These are phyloP conservation scores for Etheostoma spectabile DNA, from an alignment of 2,113 vertebrate genomes.

Conservation along the genomic window DNA sequence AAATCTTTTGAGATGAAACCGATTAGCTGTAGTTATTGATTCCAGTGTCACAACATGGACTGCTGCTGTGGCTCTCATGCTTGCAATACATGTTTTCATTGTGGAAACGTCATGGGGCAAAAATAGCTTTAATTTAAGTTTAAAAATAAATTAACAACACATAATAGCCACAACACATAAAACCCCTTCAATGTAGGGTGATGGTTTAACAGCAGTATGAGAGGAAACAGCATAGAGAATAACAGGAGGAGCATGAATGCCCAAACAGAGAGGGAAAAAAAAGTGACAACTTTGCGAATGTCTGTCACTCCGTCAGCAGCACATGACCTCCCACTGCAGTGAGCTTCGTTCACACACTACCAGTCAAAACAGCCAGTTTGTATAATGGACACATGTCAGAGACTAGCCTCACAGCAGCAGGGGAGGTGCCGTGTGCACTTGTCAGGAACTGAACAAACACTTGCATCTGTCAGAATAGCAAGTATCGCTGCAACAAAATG, in stretches of 20 bases:
- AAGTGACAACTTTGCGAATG: slow-evolving; percentile 48
- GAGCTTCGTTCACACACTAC: slow-evolving; percentile 44
- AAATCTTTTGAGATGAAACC: slow-evolving; percentile 4
- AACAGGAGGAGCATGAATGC: slow-evolving; percentile 20
- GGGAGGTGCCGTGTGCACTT: slow-evolving; percentile 51
- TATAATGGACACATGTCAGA: slow-evolving; percentile 71
- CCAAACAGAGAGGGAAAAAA: not conserved
- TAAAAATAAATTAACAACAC: not conserved
- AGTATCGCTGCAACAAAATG: not conserved
- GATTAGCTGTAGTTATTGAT: slow-evolving; percentile 14
- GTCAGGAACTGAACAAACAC: slow-evolving; percentile 61
- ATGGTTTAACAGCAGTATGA: not conserved
- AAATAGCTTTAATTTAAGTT: not conserved
- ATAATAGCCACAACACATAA: not conserved
- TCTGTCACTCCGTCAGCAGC: slow-evolving; percentile 52
- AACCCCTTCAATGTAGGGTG: not conserved
- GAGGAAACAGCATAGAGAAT: not conserved
- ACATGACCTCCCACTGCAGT: slow-evolving; percentile 43
- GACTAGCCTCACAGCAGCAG: slow-evolving; percentile 55
- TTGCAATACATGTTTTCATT: not conserved
- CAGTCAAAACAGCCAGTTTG: slow-evolving; percentile 66
- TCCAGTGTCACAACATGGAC: not conserved
- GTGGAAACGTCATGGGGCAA: not conserved
- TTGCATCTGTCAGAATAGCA: slow-evolving; percentile 56
- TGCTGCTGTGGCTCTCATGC: not conserved